These are phyloP conservation scores for Cerceris ruficornis DNA, from an alignment of 2,888 invertebrate species.

Conservation along the genomic window DNA sequence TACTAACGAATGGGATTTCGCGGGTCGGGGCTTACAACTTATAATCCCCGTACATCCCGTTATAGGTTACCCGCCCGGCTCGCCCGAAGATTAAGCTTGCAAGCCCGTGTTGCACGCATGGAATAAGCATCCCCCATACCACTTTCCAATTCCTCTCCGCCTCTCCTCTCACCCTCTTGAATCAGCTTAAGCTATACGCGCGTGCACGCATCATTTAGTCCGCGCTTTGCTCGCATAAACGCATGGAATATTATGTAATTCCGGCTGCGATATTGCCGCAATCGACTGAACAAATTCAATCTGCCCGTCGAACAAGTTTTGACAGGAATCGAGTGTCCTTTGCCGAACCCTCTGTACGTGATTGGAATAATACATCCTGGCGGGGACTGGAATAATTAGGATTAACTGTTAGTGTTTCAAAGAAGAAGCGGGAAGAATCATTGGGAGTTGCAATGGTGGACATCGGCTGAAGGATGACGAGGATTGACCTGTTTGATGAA, in stretches of 20 bases:
- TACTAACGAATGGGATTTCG: slow-evolving; percentile 67
- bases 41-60: slow-evolving; percentile 75
- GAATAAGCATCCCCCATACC: slow-evolving; percentile 30
- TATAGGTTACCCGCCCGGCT: slow-evolving; percentile 73
- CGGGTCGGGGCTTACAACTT: slow-evolving; percentile 74
- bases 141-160: slow-evolving; percentile 21
- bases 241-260: slow-evolving; percentile 35
- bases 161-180: slow-evolving; percentile 24
- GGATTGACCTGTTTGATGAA: neutral
- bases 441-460: neutral
- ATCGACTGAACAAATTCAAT: slow-evolving; percentile 47
- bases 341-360: slow-evolving; percentile 6
- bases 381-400: slow-evolving; percentile 15
- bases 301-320: slow-evolving; percentile 9
- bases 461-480: neutral
- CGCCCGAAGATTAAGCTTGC: slow-evolving; percentile 73
- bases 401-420: neutral
- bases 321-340: slow-evolving; percentile 19
- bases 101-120: slow-evolving; percentile 55
- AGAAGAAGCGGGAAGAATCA: neutral
- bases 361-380: slow-evolving; percentile 7
- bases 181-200: slow-evolving; percentile 63
- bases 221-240: slow-evolving; percentile 41
- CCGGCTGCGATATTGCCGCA: slow-evolving; percentile 36
- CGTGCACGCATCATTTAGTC: slow-evolving; percentile 72